Base-by-base conservation (phyloP, 2,113 vertebrate species). In the Prietella phreatophila region DNA sequence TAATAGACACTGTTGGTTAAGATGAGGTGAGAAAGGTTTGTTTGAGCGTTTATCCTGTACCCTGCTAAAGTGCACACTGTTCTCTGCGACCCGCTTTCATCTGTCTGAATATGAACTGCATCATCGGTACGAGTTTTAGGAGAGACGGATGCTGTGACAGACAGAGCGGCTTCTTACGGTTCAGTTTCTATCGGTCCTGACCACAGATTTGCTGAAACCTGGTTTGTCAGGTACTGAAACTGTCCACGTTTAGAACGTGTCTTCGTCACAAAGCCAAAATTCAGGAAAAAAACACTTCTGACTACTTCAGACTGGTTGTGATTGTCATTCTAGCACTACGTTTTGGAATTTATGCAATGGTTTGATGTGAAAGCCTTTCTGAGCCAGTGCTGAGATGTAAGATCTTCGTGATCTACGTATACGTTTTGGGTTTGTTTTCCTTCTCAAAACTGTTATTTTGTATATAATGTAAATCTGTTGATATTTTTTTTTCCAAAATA, bases 391-490 rank as follows among this genome's bases (percentile, higher is more conserved):
- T 61, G 71, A 78, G 63, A 63, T 73, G 69, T 85, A 73, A 47
- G 56, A 11, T 50, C 73, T n/a, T 75, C 33, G 7, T 61, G 56
- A 76, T 42, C 25, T 85, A 69, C 14, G 25, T 30, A 84, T 69
- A 9, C 50, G 3, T 50, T 27, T 25, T 25, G 5, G 47, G 39
- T 69, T 65, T 63, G 3, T 73, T 42, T 25, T 15, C 4, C 33
- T 30, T 65, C 56, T 60, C 15, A 53, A 80, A 17, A 55, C 67
- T 19, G 22, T 27, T 42, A 67, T 86, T 80, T 80, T 86, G 75
- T 81, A 86, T 80, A 36, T 42, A 65, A 19, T 63, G 76, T 81
- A 86, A 86, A 86, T 80, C n/a, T 78, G 19, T 86, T 20, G 9
- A 65, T 85, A 0, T 60, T 27, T n/a, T 27, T n/a, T 63, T 81